Evolutionary conservation across 2,113 vertebrate species (phyloP), one percentile per base, ranked within the genome.

Genomic region (Nerophis lumbriciformis): DNA sequence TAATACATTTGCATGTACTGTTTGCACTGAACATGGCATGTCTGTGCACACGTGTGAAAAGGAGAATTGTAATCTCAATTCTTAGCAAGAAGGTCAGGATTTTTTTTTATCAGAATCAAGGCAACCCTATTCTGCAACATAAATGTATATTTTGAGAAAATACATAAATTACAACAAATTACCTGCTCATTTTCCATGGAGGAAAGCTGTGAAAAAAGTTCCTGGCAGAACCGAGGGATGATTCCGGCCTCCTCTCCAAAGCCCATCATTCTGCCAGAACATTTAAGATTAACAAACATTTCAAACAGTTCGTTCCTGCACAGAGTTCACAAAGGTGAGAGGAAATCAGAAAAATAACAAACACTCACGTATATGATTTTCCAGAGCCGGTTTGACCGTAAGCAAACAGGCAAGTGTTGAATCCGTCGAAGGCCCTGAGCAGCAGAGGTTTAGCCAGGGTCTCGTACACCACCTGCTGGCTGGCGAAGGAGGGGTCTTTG

Each of bases 321-420:
- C 8, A 52, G n/a, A 48, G 6, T 3, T 7, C 21, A 42, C 1
- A 42, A 7, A 14, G 6, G 6, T 51, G n/a, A 6, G 1, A 19
- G 11, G 11, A 35, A 63, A 55, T 21, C 7, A 42, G n/a, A 42
- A 7, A 57, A 39, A 28, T 13, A 53, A 6, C 1, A 35, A 49
- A 66, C 75, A 77, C 95, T 90, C 80, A 98, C 95, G 97, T 99
- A 71, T 99, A 99, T 0, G 97, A 99, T 75, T 99, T 99, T 61
- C 97, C 96, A 61, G 96, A 96, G 45, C 97, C 96, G 0, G 97
- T 99, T 83, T 99, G 97, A 0, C 96, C 96, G 2, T 98, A 99
- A 13, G 96, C 95, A 78, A 99, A 99, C 39, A 99, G 88, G 63
- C 96, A 98, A 44, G 94, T 86, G 4, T 99, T 99, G 66, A 94